Evolutionary conservation across 2,888 invertebrate species (phyloP), one percentile per base, ranked within the genome.

Genomic region (Helleia helle): DNA sequence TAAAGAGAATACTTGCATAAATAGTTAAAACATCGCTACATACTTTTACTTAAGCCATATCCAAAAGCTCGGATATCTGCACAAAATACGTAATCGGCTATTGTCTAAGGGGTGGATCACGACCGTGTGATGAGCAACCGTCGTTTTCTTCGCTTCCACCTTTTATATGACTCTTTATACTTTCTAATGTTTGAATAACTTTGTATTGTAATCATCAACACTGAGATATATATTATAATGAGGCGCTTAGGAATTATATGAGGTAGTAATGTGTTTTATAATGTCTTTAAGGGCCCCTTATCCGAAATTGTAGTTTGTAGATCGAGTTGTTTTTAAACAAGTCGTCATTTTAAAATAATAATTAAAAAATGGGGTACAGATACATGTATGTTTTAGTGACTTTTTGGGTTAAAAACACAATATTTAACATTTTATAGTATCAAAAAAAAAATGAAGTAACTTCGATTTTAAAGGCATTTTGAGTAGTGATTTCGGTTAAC

Each of bases 11-110:
- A n/a, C n/a, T 12, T 40, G 29, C 6, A 8, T n/a, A n/a, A n/a
- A n/a, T 6, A 22, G 7, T 13, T 28, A 9, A 4, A 1, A 29
- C 12, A 9, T n/a, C 45, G 50, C 49, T 37, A 11, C 36, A 47
- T 42, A 49, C 43, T 53, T 7, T 52, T 8, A 25, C 47, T 62
- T 63, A 48, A 47, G 53, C 68, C 65, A 60, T 38, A 44, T 43
- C 41, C 44, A 48, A 47, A 54, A 55, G 58, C 52, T 56, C 54
- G 54, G 54, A 58, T 58, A 60, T 60, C 62, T 63, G 60, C 62
- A 62, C 62, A 66, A 68, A 65, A 64, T 58, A 64, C 60, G 68
- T 75, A 76, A 79, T 79, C 72, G 71, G 56, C 77, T 62, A 80
- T 80, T 80, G 80, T 81, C 68, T 72, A 50, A 50, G 47, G 29